Evolutionary conservation across 2,113 vertebrate genomes (phyloP), one percentile per base, ranked within the genome.

Genomic region (Halichoeres trimaculatus): DNA sequence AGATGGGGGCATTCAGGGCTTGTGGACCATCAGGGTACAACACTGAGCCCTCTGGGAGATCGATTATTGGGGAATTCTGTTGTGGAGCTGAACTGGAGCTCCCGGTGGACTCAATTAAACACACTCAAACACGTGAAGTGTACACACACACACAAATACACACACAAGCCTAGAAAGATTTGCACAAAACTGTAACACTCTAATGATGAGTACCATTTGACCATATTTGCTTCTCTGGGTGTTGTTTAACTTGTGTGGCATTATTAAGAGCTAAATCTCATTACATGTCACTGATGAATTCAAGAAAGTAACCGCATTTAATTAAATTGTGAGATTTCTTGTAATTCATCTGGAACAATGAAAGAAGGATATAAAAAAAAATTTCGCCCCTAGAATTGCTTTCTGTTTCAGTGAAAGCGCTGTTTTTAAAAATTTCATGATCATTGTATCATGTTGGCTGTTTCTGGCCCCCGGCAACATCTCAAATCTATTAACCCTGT

Each of bases 61-160:
- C 67, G n/a, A 55, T 79, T 80, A 72, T 85, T 72, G 41, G 54
- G 50, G 16, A 68, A 64, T 76, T 72, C 20, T 73, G 67, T 53
- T 60, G 59, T 64, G 16, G 52, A 78, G 56, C 36, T 53, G 66
- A 76, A 43, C 57, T 56, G 50, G 36, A 74, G 24, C 5, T 92
- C 85, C 74, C 84, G 56, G 35, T 16, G 51, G 80, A 83, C 53
- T 63, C 62, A 91, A 91, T 90, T 87, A 92, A 80, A 71, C 52
- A 69, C 23, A 60, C 60, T 51, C 20, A 64, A 10, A 51, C 36
- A 41, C 4, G 56, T 14, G 70, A 45, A 56, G 23, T 13, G 5
- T 12, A 53, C 45, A 47, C 40, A 60, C 40, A 60, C 54, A 45
- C 57, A 69, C 5, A n/a, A n/a, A n/a, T n/a, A n/a, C n/a, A n/a